Percentiles rank a stretch among this genome's conserved stretches.
Evolutionary conservation across 2,797 vertebrate genomes (phyloP).

Genomic region (Avahi laniger): DNA sequence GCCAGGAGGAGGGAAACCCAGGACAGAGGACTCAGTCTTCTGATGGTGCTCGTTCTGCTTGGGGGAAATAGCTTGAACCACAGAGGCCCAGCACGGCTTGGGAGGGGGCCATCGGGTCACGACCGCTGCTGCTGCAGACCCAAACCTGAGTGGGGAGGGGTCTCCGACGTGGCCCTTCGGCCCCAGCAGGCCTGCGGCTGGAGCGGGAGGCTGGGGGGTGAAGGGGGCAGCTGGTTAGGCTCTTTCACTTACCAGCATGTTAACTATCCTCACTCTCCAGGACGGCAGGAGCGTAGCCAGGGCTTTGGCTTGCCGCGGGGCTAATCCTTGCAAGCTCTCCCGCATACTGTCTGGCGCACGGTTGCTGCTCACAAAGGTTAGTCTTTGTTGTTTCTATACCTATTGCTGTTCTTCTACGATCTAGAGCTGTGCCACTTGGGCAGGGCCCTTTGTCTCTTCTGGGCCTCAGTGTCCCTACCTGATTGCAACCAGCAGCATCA

Average conservation of each 20-base stretch:
- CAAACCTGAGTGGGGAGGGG: no score
- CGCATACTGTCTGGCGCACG: accelerated
- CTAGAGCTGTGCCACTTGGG: accelerated
- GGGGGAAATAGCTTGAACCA: neutral
- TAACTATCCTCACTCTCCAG: no score
- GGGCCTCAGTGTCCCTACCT: neutral
- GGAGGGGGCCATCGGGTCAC: neutral
- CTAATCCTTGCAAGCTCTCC: neutral
- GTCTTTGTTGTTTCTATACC: accelerated
- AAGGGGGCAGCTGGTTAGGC: no score
- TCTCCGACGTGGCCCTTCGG: neutral
- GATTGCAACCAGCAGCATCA: accelerated
- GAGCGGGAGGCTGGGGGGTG: neutral
- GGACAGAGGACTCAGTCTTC: accelerated
- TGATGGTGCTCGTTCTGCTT: neutral
- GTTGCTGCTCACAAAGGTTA: accelerated
- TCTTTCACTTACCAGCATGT: accelerated
- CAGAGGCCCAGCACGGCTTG: no score
- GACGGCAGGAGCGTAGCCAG: accelerated
- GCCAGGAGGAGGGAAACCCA: neutral
- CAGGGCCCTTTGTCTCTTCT: accelerated
- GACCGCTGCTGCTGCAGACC: no score
- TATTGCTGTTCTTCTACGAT: accelerated
- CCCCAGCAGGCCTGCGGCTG: neutral
- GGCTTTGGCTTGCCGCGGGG: neutral